Evolutionary conservation across 2,888 invertebrate species (phyloP), one percentile per base, ranked within the genome.

Genomic region (Itoplectis maculator): DNA sequence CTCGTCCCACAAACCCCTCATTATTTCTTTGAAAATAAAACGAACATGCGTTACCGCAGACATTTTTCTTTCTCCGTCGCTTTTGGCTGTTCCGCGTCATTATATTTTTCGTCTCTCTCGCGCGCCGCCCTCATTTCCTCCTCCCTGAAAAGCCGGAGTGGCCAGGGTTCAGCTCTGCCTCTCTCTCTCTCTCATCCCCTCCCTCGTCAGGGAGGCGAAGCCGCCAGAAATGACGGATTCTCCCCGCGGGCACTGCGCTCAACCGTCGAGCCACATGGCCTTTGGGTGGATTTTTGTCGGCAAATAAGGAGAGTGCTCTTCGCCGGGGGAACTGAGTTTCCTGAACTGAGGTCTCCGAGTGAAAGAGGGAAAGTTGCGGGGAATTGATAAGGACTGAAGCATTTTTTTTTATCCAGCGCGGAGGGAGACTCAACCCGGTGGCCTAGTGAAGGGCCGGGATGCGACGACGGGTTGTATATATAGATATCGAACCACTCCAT

Each of bases 391-490:
- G 45, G 35, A 72, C 29, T 29, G 5, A 47, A 54, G 8, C 3
- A n/a, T 9, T 18, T 23, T 5, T 68, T 29, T 29, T 35, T 35
- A 54, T 68, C 3, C 4, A 2, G 11, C n/a, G 9, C 11, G n/a
- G n/a, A 18, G 11, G 35, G n/a, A 68, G 47, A 68, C 29, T 45
- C 13, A 18, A 40, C 69, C 54, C 13, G 20, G 11, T 51, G 59
- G 13, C 65, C 65, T 15, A 65, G 65, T 65, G 45, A 42, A 23
- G 45, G 45, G 65, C 54, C n/a, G n/a, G n/a, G n/a, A n/a, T 23
- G 54, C 20, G 54, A 54, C 9, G 51, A 51, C 18, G 18, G 9
- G 11, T n/a, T 23, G 23, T 54, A 47, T 5, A 47, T n/a, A 5
- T n/a, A n/a, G 2, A 47, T 47, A 54, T 54, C 54, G 18, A 40